Evolutionary conservation across 1,140 invertebrate genomes (phyloP), one percentile per base, ranked within the genome.

Genomic region (Hycleus cichorii): DNA sequence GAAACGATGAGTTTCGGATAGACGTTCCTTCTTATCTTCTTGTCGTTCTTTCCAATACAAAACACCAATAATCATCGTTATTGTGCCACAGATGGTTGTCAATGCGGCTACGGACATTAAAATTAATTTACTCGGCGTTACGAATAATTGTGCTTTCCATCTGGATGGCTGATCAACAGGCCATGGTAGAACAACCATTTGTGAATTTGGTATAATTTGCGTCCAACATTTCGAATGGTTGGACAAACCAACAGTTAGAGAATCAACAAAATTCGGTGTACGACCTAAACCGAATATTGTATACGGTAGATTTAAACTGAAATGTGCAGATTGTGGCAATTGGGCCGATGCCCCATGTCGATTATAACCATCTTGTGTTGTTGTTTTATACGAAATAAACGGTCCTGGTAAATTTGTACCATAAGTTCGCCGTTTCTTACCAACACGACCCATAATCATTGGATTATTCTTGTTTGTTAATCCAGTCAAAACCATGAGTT

Each of bases 231-330:
- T 82, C 0, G 74, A 84, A 64, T 80, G 75, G 51, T 81, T 81
- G 57, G 78, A 89, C 54, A 97, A 80, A 6, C 91, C 90, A 12
- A 97, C 88, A 38, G 82, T 84, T 10, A 99, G 74, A 42, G 81
- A 84, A 73, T 99, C 97, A 2, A 99, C 88, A 78, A 98, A 99
- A 76, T 99, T 98, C 3, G 96, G 95, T 18, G 94, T 96, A 58
- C 93, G 84, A 10, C 96, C 96, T 3, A 99, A 77, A 4, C 97
- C 97, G 76, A 98, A 98, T 43, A 95, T 87, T 0, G 88, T 89
- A 72, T 95, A 99, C 0, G 97, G 96, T 43, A 97, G 75, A 75
- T 96, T 93, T 10, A 99, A 78, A 3, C 93, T 84, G 70, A 90
- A 90, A 70, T 98, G 89, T 0, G 93, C 89, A 18, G 92, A 93